phyloP scores from a whole-genome alignment of 2,888 invertebrate species.

The Lithophane semibrunnea region DNA sequence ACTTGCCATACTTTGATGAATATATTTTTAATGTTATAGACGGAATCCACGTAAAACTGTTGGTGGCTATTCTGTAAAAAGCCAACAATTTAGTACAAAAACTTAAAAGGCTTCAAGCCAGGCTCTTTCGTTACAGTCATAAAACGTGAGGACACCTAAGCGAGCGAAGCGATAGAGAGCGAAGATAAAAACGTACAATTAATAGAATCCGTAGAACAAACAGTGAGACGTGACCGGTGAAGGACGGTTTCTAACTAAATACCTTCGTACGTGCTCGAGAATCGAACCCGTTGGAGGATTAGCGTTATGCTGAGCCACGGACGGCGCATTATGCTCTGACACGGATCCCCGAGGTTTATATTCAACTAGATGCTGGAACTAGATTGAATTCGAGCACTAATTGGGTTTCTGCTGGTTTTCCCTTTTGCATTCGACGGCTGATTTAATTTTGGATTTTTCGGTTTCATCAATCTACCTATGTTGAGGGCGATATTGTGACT shows the following conservation, averaged over 20 bases:
- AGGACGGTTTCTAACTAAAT: conserved; percentile 67
- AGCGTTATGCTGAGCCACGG: conserved; percentile 77
- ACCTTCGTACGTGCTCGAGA: conserved; percentile 73
- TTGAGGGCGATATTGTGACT: background rate
- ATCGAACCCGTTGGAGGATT: conserved; percentile 74
- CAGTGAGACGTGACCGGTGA: conserved; percentile 70
- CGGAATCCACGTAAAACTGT: conserved; percentile 13
- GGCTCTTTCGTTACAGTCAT: conserved; percentile 42
- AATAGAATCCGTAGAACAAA: conserved; percentile 70
- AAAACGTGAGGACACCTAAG: conserved; percentile 60
- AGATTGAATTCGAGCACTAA: conserved; percentile 59
- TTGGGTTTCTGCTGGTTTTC: conserved; percentile 27
- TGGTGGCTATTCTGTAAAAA: conserved; percentile 24
- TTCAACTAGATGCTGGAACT: conserved; percentile 54
- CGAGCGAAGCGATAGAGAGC: conserved; percentile 51
- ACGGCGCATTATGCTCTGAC: conserved; percentile 74
- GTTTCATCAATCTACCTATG: background rate
- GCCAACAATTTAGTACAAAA: conserved; percentile 24
- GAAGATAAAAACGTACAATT: conserved; percentile 63
- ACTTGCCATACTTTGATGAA: background rate
- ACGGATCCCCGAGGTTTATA: conserved; percentile 63
- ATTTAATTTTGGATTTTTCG: conserved; percentile 29
- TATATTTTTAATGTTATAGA: conserved; percentile 6
- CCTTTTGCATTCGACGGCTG: conserved; percentile 10
- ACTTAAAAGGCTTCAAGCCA: conserved; percentile 38